Conservation (phyloP, 2,797 vertebrate species). For the Sebastes iracundus region DNA sequence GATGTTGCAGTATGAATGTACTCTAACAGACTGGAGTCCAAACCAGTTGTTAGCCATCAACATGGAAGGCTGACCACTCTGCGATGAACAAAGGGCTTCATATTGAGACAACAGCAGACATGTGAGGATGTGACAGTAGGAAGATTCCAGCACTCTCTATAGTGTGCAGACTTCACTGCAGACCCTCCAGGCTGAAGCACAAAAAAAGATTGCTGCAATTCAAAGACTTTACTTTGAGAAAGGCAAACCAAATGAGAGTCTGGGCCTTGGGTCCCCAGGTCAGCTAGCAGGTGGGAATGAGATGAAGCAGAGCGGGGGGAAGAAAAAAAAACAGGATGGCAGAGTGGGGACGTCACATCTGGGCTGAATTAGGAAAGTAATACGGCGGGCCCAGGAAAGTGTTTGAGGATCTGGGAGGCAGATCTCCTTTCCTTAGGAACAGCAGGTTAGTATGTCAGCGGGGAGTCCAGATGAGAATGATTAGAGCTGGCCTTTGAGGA, state of each 20-base stretch:
- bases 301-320: slow-evolving; percentile 76
- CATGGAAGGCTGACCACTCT: slow-evolving; percentile 62
- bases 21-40: slow-evolving; percentile 1
- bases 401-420: slow-evolving; percentile 84
- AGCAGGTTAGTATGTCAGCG: slow-evolving; percentile 87
- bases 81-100: slow-evolving; percentile 58
- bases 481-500: slow-evolving; percentile 86
- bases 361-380: slow-evolving; percentile 92
- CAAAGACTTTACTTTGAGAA: slow-evolving; percentile 81
- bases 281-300: slow-evolving; percentile 86
- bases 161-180: slow-evolving; percentile 60
- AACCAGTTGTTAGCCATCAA: slow-evolving; percentile 54
- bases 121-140: slow-evolving; percentile 51
- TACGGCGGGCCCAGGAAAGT: slow-evolving; percentile 85
- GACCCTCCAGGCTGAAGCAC: slow-evolving; percentile 69
- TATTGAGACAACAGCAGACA: slow-evolving; percentile 70
- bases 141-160: slow-evolving; percentile 56
- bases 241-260: slow-evolving; percentile 80
- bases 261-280: slow-evolving; percentile 75
- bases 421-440: slow-evolving; percentile 83
- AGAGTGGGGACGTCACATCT: slow-evolving; percentile 80
- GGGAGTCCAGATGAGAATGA: slow-evolving; percentile 90
- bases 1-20: not conserved
- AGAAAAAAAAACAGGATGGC: slow-evolving; percentile 69
- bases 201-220: slow-evolving; percentile 63